Base-by-base conservation (phyloP, 1,140 invertebrate genomes). In the Oryctes rhinoceros region DNA sequence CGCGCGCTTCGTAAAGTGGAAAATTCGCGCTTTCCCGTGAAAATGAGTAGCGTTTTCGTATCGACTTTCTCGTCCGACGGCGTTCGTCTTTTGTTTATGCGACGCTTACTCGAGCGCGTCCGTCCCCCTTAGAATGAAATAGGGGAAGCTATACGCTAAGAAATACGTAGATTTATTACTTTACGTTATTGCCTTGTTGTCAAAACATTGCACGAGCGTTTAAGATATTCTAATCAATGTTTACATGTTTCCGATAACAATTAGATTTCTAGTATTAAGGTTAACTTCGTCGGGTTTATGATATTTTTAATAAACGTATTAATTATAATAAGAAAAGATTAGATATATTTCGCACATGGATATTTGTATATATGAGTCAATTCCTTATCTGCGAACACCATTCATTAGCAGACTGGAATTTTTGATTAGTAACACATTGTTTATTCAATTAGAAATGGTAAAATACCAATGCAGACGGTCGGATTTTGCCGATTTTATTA, bases 51-150 rank as follows among this genome's bases (percentile, higher is more conserved):
- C 65, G 65, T 71, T 71, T 71, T 71, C 18, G 65, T 71, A 71
- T 71, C 65, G 65, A 71, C 65, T 71, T 71, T 71, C 65, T 35
- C 65, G 20, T 30, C 65, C 65, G 65, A 71, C 65, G 65, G 65
- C 65, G 65, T 30, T 37, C 65, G 65, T 71, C 65, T 71, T 71
- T 71, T 71, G 65, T 71, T 71, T 71, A 71, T 37, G 65, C 24
- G 65, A 24, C 65, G 65, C 65, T 71, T 71, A 71, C 35, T 71
- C 30, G 24, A 71, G 65, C 65, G 20, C 35, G 65, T 24, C 65
- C 35, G 65, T 24, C 65, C 65, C 65, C 24, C 65, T 71, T 71
- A 71, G 24, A 71, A 35, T 71, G 24, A 5, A 35, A 71, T 71
- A 71, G 65, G 65, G 65, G 65, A 37, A 37, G 9, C 24, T 71